Conservation (phyloP, 2,888 invertebrate genomes). For the Chorisops tibialis region DNA sequence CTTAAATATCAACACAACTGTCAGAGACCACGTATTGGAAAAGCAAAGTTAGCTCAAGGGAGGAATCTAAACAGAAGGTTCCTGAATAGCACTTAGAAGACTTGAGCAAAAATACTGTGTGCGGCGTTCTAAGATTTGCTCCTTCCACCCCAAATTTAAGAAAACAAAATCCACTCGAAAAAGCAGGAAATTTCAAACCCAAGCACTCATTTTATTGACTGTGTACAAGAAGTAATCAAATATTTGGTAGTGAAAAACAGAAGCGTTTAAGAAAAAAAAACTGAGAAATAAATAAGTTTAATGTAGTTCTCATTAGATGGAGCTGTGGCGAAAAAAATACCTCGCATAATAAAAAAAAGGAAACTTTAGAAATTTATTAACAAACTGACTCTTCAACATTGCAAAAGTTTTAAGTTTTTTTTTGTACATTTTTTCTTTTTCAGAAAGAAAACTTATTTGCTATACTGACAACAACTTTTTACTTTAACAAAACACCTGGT, state of each 20-base stretch:
- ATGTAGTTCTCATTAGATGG: conserved; percentile 25
- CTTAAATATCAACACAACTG: conserved; percentile 18
- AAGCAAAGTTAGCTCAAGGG: conserved; percentile 3
- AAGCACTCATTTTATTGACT: conserved; percentile 19
- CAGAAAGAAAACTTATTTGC: conserved; percentile 5
- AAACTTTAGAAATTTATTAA: conserved; percentile 10
- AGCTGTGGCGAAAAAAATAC: conserved; percentile 3
- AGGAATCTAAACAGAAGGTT: conserved; percentile 14
- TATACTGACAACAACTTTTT: conserved; percentile 13
- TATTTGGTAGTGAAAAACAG: conserved; percentile 25
- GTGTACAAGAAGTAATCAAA: conserved; percentile 13
- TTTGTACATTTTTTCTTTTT: neutral
- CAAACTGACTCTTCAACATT: neutral
- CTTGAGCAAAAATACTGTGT: neutral
- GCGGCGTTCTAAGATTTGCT: neutral
- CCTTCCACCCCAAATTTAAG: conserved; percentile 7
- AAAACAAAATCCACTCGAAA: conserved; percentile 10
- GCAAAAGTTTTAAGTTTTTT: neutral
- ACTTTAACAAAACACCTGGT: conserved; percentile 11
- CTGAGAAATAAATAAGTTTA: conserved; percentile 31
- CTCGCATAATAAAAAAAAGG: no score
- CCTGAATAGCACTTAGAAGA: neutral
- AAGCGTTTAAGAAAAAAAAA: conserved; percentile 23
- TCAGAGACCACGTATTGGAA: conserved; percentile 19
- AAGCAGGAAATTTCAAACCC: conserved; percentile 3